Evolutionary conservation across 2,888 invertebrate species (phyloP), one percentile per base, ranked within the genome.

Genomic region (Pachymerium ferrugineum): DNA sequence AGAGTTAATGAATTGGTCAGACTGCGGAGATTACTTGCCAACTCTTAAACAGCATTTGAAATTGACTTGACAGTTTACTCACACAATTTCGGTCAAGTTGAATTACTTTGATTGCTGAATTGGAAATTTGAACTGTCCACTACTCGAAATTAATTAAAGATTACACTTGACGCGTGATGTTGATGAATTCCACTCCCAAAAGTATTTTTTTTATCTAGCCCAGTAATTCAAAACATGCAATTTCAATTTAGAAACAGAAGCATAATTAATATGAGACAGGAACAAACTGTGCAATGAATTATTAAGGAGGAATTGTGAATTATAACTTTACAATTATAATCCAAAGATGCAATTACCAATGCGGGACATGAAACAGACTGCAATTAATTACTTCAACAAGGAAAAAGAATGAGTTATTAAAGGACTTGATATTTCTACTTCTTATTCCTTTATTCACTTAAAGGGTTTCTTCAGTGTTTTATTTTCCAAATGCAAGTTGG

Each of bases 11-110:
- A 62, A 62, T 62, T 62, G 62, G 62, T 62, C 62, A 62, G 62
- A 62, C 12, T 62, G 28, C 62, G 8, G 62, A 62, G 62, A 62
- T 62, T 62, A 62, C 62, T 28, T 62, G 62, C 14, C 62, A 62
- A 62, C 62, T 25, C 62, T 62, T 62, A 62, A 62, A n/a, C 14
- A 62, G 62, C 62, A 62, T 62, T 62, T 62, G 62, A 62, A 62
- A 62, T 62, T 62, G 62, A 62, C 62, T 62, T 62, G 62, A 62
- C 62, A 62, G 62, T 62, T 62, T 62, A 28, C 62, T n/a, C 62
- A 28, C 62, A 62, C 62, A 14, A n/a, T 28, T 62, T 62, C 28
- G 62, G 28, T 62, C 62, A n/a, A 22, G 28, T 25, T 25, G 62
- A 22, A 62, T 62, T 62, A 62, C 62, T 28, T 62, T 62, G 62